Conservation (phyloP, 2,888 invertebrate species). For the Cataglyphis rosenhaueri region DNA sequence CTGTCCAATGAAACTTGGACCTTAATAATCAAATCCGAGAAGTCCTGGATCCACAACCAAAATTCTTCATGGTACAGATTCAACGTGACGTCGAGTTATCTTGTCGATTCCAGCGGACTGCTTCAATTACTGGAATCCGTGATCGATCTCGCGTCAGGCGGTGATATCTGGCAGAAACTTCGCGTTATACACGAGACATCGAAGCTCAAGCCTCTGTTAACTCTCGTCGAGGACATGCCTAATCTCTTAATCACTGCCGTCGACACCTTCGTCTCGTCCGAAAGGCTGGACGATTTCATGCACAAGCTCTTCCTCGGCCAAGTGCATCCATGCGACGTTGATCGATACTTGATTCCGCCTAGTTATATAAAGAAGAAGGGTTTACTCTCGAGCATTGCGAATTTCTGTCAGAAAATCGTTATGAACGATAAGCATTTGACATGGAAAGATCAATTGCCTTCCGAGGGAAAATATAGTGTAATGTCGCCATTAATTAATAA, state of each 20-base stretch:
- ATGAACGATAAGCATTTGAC: slow-evolving; percentile 53
- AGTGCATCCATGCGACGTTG: slow-evolving; percentile 78
- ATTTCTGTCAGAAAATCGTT: slow-evolving; percentile 78
- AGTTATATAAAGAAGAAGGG: slow-evolving; percentile 77
- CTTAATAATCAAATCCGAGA: slow-evolving; percentile 68
- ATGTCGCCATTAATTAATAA: neutral
- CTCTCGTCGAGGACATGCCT: slow-evolving; percentile 79
- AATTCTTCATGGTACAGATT: slow-evolving; percentile 9
- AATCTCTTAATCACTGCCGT: slow-evolving; percentile 76
- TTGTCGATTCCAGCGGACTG: slow-evolving; percentile 52
- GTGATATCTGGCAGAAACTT: slow-evolving; percentile 81
- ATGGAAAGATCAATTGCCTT: slow-evolving; percentile 72
- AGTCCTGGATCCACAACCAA: slow-evolving; percentile 72
- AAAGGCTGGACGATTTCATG: slow-evolving; percentile 77
- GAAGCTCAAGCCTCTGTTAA: slow-evolving; percentile 74
- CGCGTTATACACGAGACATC: slow-evolving; percentile 76
- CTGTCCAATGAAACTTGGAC: slow-evolving; percentile 75
- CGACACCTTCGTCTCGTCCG: slow-evolving; percentile 81
- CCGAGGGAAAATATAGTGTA: slow-evolving; percentile 69
- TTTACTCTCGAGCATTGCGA: slow-evolving; percentile 76
- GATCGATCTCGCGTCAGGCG: slow-evolving; percentile 75
- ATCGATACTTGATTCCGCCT: slow-evolving; percentile 79
- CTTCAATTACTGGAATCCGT: slow-evolving; percentile 68
- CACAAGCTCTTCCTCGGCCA: slow-evolving; percentile 72
- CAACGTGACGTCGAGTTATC: neutral